Evolutionary conservation across 2,113 vertebrate species (phyloP), one percentile per base, ranked within the genome.

Genomic region (Himantopus leucocephalus): DNA sequence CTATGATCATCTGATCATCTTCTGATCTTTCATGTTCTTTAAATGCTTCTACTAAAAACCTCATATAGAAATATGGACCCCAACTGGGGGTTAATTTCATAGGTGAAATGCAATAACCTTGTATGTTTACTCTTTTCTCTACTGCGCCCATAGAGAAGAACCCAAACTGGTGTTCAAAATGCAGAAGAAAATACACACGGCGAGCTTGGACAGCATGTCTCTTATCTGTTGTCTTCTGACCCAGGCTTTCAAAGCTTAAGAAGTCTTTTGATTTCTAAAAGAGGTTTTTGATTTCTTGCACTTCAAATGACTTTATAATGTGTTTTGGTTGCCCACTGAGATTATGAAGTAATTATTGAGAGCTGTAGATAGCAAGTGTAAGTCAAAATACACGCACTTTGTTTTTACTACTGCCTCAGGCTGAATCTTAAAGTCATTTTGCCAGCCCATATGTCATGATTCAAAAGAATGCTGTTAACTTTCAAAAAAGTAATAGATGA

Each of bases 211-310:
- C 81, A 82, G 24, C 27, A 10, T 76, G 45, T 76, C 63, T 88
- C 50, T 66, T 66, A 60, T 58, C 45, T 85, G 48, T 72, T 91
- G 39, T 58, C 66, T 67, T 89, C 62, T 90, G 87, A 82, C 89
- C 45, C 48, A 85, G 41, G 71, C 59, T 91, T 76, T 94, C 81
- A 94, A 90, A 94, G 89, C 87, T 85, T 41, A 48, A 94, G 86
- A 91, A 55, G 32, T 64, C 80, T 91, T 92, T 93, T 89, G 92
- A 89, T 96, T 97, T 92, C 73, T 78, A 75, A 78, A 91, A 72
- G 70, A 87, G 53, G 29, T 50, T 76, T 96, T 95, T 92, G 83
- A 79, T 95, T 95, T 90, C 91, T 85, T 92, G 74, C n/a, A 70
- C 84, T 91, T 94, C 64, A 87, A 7, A 94, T 93, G 47, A 78